phyloP scores from a whole-genome alignment of 2,113 vertebrate genomes.

The Cinclus cinclus region DNA sequence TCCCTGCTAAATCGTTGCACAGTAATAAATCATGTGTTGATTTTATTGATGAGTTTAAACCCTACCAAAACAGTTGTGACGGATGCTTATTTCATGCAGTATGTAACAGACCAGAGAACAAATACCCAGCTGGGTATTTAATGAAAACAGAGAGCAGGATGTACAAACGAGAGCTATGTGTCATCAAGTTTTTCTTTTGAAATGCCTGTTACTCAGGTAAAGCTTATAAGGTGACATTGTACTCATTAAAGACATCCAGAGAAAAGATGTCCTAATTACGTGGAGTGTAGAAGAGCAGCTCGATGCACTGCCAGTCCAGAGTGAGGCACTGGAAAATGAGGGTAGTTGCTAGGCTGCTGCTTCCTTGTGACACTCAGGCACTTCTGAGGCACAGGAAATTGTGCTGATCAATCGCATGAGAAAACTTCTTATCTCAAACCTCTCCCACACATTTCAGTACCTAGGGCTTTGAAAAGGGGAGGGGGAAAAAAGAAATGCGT shows the following conservation, averaged over 20 bases:
- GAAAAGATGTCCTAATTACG: not conserved
- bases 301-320: not conserved
- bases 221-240: not conserved
- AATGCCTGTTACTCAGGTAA: not conserved
- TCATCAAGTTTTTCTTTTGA: not conserved
- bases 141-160: not conserved
- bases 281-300: not conserved
- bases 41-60: not conserved
- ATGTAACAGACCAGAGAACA: not conserved
- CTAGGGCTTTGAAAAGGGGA: not conserved
- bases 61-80: not conserved
- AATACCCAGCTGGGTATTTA: not conserved
- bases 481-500: not conserved
- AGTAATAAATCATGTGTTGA: not conserved
- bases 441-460: constrained; percentile 26
- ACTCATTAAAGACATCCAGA: not conserved
- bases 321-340: not conserved
- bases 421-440: constrained; percentile 13
- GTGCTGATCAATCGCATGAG: not conserved
- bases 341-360: constrained; percentile 16
- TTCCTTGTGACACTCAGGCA: not conserved
- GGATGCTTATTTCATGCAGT: not conserved
- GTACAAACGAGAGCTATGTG: not conserved
- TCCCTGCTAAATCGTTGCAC: not conserved
- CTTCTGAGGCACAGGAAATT: not conserved